These are phyloP conservation scores for Zophobas morio DNA, from an alignment of 1,140 invertebrate genomes.

Conservation along the genomic window DNA sequence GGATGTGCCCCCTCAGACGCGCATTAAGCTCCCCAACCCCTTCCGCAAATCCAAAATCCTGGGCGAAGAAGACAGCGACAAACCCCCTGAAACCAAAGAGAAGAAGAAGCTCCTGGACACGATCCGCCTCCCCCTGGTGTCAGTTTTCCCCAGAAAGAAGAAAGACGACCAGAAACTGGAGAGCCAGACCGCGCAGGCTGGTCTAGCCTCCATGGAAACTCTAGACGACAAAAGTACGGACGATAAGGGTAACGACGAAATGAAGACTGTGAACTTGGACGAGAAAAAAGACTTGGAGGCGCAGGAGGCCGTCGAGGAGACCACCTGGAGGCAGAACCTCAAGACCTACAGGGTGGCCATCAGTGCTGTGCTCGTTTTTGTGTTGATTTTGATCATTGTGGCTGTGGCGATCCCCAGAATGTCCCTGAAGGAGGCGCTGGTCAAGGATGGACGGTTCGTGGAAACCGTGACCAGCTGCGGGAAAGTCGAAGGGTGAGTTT, in stretches of 20 bases:
- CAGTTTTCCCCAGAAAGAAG: conserved; percentile 71
- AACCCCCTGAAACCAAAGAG: conserved; percentile 61
- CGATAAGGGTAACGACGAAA: conserved; percentile 72
- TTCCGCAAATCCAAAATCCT: conserved; percentile 65
- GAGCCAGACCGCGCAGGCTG: conserved; percentile 71
- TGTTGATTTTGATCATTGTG: conserved; percentile 78
- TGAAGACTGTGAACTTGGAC: conserved; percentile 78
- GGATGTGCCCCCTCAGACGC: conserved; percentile 58
- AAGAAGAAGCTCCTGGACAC: conserved; percentile 72
- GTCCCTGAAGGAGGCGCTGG: conserved; percentile 66
- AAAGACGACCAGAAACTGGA: conserved; percentile 62
- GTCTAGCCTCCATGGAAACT: conserved; percentile 84
- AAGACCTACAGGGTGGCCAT: conserved; percentile 62
- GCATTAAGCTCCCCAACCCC: conserved; percentile 66
- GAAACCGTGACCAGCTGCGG: conserved; percentile 84
- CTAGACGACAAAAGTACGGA: conserved; percentile 74
- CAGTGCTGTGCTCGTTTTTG: conserved; percentile 70
- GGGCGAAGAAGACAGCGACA: conserved; percentile 61
- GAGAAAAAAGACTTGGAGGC: conserved; percentile 64
- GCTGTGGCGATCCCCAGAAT: conserved; percentile 73
- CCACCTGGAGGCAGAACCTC: conserved; percentile 58
- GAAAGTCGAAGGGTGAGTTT: conserved; percentile 78
- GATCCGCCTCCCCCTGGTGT: conserved; percentile 76
- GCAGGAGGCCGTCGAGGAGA: conserved; percentile 61
- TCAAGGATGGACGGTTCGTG: conserved; percentile 80